These are phyloP conservation scores for Galerucella nymphaeae DNA, from an alignment of 2,888 invertebrate genomes.

Conservation along the genomic window DNA sequence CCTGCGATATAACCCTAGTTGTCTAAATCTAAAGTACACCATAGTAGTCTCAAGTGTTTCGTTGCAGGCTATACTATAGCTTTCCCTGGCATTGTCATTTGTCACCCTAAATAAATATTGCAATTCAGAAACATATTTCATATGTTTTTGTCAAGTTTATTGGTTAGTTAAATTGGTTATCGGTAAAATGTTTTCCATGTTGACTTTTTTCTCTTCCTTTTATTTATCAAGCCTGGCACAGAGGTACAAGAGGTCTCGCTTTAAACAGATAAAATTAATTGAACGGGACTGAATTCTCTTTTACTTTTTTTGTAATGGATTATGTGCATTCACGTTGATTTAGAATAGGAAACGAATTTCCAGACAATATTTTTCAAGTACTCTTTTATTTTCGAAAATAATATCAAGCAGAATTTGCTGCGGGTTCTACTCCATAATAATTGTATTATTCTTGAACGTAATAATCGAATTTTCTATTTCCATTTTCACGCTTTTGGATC, in stretches of 20 bases:
- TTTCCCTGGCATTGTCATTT: too few species aligned
- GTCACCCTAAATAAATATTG: too few species aligned
- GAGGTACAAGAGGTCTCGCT: constrained; percentile 23
- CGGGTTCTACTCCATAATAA: neutral
- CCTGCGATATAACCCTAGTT: too few species aligned
- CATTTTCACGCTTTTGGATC: neutral
- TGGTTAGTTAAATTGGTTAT: constrained; percentile 2
- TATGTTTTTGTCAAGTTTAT: neutral
- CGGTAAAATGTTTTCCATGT: neutral
- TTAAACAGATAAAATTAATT: constrained; percentile 29
- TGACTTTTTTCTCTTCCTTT: constrained; percentile 2
- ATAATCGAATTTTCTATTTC: neutral
- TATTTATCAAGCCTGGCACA: constrained; percentile 17
- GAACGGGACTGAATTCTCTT: constrained; percentile 15
- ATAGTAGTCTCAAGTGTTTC: too few species aligned
- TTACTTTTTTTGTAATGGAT: constrained; percentile 7
- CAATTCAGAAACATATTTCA: too few species aligned
- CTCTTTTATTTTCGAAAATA: neutral
- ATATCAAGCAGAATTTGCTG: neutral
- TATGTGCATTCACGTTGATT: neutral
- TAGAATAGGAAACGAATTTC: constrained; percentile 1
- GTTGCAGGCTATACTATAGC: too few species aligned
- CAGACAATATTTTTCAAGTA: constrained; percentile 7
- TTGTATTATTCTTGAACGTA: neutral
- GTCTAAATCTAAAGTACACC: too few species aligned